Base-by-base conservation (phyloP, 2,113 vertebrate species). In the Triplophysa siluroides region DNA sequence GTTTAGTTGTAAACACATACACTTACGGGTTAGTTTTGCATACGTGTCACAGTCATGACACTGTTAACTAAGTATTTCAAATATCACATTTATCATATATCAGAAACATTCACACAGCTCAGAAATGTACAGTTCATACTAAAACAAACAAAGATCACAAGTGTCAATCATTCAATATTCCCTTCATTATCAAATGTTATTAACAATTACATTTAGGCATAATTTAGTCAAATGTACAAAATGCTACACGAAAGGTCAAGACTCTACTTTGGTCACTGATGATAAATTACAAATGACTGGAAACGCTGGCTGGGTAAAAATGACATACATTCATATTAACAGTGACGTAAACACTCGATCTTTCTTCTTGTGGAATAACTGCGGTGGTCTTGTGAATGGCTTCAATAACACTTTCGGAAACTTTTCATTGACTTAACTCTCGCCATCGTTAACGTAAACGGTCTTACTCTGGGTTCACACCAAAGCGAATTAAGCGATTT, bases 371-470 rank as follows among this genome's bases (percentile, higher is more conserved):
- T 9, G 19, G 10, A 47, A 43, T 29, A 75, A 75, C 41, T 26
- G 41, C 73, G 45, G 73, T 75, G 73, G 73, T 63, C 73, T 33
- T 76, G 43, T 19, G 24, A 52, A 33, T 16, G 62, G 26, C 74
- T 77, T 65, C 21, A 24, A 12, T 6, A 33, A 77, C 60, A 77
- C 75, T 77, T 77, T 38, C 62, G 11, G 14, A 65, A 54, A 66
- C 61, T 13, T 77, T 65, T 54, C 75, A 77, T 62, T 65, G 23
- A 77, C 75, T 33, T 64, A 26, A 62, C 21, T 9, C 16, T 74
- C 24, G 33, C 71, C 33, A 29, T 45, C 43, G 2, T 45, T 45
- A 45, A 12, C 43, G 2, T 9, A 12, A 45, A 45, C 43, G 8
- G 41, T 43, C 41, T 11, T 43, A 43, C 7, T 9, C 2, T 9